Base-by-base conservation (phyloP, 2,113 vertebrate species). In the Rhinopithecus roxellana region DNA sequence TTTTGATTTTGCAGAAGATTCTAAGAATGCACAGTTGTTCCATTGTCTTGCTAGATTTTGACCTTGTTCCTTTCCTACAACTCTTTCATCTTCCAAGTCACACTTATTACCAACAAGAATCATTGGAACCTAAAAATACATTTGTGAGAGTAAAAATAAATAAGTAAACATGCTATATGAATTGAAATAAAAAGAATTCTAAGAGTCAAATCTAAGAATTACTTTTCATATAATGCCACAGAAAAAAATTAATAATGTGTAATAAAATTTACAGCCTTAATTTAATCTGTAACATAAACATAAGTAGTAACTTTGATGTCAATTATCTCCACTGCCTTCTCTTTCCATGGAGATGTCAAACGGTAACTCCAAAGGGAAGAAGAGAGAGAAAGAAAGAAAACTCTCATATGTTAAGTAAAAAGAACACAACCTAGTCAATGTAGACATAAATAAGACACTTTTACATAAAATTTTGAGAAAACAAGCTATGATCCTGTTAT, bases 1-100 rank as follows among this genome's bases (percentile, higher is more conserved):
- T 99, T 99, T 99, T 99, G 99, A 99, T 98, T 99, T 99, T 98
- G 99, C 99, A 93, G 99, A 99, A 90, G 99, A 99, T 98, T 99
- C 99, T 98, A 99, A 99, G 98, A 99, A 99, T 78, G 99, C 99
- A 98, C 99, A 99, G 98, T 99, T 99, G 99, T 99, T 99, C 99
- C 99, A 99, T 92, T 99, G 99, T 96, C 99, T 99, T 95, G 99
- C 99, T 98, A 99, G 99, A 97, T 99, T 99, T 89, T 99, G 99
- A 92, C 99, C 99, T 98, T 99, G 99, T 90, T 99, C 99, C 97
- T 99, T 99, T 98, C 99, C 99, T 99, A 99, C 99, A 98, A 99
- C 99, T 87, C 99, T 99, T 98, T 99, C 99, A 96, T 99, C 99
- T 99, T 99, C 99, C 99, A 99, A 99, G 98, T 99, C 99, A 95